A percentile compares a stretch with the other conserved stretches of the same genome.
Conservation (phyloP, 2,113 vertebrate genomes). For the Meriones unguiculatus region DNA sequence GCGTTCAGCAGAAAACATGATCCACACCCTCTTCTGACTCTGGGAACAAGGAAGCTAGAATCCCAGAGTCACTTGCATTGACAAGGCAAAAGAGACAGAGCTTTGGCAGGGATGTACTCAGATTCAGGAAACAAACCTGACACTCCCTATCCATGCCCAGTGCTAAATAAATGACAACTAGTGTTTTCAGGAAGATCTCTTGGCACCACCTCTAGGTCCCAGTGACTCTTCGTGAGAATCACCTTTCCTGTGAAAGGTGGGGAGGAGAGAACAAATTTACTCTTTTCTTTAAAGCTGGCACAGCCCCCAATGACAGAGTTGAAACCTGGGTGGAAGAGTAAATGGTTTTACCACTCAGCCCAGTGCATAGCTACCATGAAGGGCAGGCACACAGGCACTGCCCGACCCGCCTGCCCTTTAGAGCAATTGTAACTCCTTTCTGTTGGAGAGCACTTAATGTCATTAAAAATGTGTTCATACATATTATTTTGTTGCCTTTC, state of each 20-base stretch:
- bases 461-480: background rate
- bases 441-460: background rate
- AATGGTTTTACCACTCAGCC: background rate
- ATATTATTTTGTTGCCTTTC: no score
- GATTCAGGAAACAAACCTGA: background rate
- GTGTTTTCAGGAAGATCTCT: constrained; percentile 38
- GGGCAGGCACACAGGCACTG: no score
- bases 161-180: background rate
- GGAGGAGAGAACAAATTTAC: background rate
- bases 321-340: background rate
- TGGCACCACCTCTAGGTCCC: background rate
- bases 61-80: background rate
- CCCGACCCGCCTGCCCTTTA: background rate
- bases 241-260: constrained; percentile 46
- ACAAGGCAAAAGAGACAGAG: background rate
- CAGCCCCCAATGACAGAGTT: background rate
- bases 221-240: background rate
- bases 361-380: background rate
- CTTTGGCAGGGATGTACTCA: background rate
- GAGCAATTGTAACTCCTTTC: background rate
- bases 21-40: no score
- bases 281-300: background rate
- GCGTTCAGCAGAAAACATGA: background rate
- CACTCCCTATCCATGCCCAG: no score
- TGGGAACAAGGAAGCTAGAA: background rate